Base-by-base conservation (phyloP, 2,797 vertebrate species). In the Chelidonichthys spinosus region DNA sequence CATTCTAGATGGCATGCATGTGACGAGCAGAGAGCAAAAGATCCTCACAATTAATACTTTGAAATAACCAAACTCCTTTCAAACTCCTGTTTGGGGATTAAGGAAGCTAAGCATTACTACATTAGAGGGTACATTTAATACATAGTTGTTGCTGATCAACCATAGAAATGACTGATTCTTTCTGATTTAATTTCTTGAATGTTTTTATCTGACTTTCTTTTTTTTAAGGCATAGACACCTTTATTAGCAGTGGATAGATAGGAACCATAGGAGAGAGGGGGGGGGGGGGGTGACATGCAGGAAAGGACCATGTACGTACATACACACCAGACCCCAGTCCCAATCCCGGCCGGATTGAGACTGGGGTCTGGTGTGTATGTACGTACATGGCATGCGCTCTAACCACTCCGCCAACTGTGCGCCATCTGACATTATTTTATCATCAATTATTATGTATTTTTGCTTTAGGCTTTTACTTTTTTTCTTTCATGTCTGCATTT, bases 1-100 rank as follows among this genome's bases (percentile, higher is more conserved):
- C 66, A 78, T 69, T 83, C 76, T 54, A 46, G 49, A 77, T 72
- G 56, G 47, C 50, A 63, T 62, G 65, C 54, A 37, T 46, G 63
- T 67, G 70, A 78, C 6, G n/a, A 83, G 81, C 59, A 77, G 32
- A 59, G 63, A 60, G 79, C 33, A 46, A 74, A 52, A 75, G 72
- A 71, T 36, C 56, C 49, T 73, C 18, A 66, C 63, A 85, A 79
- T 88, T 79, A 82, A 89, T 87, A 83, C 89, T 66, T 80, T 69
- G 33, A 73, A 87, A 82, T 79, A 75, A 82, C 81, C 74, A 53
- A 74, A 39, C 47, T 52, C 72, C 55, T 74, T 82, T 82, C 59
- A 82, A 32, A 50, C 61, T 37, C 35, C 63, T 59, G 14, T 76
- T 25, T 75, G 58, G 58, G 71, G 78, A 89, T 89, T 83, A 80